Base-by-base conservation (phyloP, 2,888 invertebrate species). In the Andrena minutula region DNA sequence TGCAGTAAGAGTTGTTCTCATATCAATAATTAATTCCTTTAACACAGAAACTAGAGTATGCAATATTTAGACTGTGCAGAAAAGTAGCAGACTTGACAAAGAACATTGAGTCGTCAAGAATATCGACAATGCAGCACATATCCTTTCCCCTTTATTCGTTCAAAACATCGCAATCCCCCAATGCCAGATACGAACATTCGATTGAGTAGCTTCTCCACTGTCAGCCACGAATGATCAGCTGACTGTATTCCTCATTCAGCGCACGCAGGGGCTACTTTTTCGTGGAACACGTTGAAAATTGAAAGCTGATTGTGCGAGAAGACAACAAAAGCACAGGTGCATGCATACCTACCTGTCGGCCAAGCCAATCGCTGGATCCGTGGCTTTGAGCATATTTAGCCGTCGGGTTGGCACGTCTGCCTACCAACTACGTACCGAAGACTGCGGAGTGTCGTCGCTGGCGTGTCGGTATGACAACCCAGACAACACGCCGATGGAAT, bases 381-480 rank as follows among this genome's bases (percentile, higher is more conserved):
- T 82, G 84, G 85, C 78, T 87, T 80, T 65, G 86, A 87, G 83
- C 79, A 87, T 86, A 90, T 88, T 89, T 85, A 90, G 85, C 66
- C 85, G 86, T 85, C 85, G 84, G 75, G 80, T 78, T 81, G 86
- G 83, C 90, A 88, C 84, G 87, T 89, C 89, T 89, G 88, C 86
- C 83, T 90, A 87, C 87, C 90, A 91, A 89, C 83, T 89, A 88
- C 83, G 77, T 77, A 77, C 74, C 56, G 41, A 49, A 79, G 72
- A 80, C 71, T 41, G 66, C 80, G 49, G 65, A 74, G 80, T 74
- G 82, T 87, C 82, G 88, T 76, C 81, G 87, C 83, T 85, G 86
- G 88, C 89, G 89, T 88, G 90, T 89, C 83, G 90, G 90, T 90
- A 89, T 90, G 89, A 91, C 88, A 89, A 87, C 79, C 86, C 87